A percentile compares a stretch with the other conserved stretches of the same genome.
These are phyloP conservation scores for Spatulosminthurus flaviceps DNA, from an alignment of 2,888 invertebrate species.

Conservation along the genomic window DNA sequence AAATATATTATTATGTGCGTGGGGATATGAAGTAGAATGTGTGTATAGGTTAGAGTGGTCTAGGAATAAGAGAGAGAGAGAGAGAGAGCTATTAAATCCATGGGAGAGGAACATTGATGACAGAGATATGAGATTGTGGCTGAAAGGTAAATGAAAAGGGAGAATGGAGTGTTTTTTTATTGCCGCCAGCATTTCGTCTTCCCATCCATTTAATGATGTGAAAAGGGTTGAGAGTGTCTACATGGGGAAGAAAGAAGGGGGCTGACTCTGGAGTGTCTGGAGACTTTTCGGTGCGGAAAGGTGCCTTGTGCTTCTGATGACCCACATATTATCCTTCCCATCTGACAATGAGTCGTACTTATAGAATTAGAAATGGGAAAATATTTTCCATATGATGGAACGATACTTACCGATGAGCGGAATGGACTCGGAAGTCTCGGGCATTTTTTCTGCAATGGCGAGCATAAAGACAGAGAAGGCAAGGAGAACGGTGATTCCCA, in stretches of 20 bases:
- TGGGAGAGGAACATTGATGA: background rate
- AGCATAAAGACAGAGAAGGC: constrained; percentile 72
- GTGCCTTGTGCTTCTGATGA: background rate
- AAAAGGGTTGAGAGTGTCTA: background rate
- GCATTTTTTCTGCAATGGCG: constrained; percentile 71
- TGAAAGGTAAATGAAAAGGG: background rate
- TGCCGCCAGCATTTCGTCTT: background rate
- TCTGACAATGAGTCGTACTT: background rate
- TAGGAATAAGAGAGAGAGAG: background rate
- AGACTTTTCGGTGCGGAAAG: background rate
- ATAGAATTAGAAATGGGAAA: background rate
- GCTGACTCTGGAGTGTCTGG: background rate
- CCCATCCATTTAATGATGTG: constrained; percentile 16
- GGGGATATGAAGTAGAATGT: too few species aligned
- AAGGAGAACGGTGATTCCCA: constrained; percentile 69
- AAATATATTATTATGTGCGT: too few species aligned
- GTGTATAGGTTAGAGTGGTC: too few species aligned
- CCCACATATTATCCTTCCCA: background rate
- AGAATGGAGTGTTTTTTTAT: constrained; percentile 6
- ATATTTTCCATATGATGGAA: background rate
- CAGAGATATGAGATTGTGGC: background rate
- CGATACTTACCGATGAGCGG: constrained; percentile 69
- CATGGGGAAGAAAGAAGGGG: too few species aligned
- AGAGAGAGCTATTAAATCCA: background rate
- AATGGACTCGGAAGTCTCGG: constrained; percentile 71